A percentile compares a stretch with the other conserved stretches of the same genome.
These are phyloP conservation scores for Hestina assimilis DNA, from an alignment of 1,140 invertebrate genomes.

Conservation along the genomic window DNA sequence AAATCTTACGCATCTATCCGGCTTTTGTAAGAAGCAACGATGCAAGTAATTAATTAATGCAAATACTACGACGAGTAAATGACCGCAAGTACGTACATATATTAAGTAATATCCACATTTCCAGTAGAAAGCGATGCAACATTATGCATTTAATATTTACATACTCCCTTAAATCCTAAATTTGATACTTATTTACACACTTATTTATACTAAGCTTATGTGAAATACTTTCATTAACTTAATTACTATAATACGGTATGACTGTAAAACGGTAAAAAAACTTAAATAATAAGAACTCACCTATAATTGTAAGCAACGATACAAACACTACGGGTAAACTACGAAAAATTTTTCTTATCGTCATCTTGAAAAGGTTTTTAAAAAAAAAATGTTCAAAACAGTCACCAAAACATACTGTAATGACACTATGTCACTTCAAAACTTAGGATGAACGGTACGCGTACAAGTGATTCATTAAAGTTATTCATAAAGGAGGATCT, in stretches of 20 bases:
- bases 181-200: no score
- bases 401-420: conserved; percentile 49
- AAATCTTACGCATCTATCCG: background rate
- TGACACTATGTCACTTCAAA: conserved; percentile 8
- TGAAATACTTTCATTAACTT: no score
- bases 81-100: background rate
- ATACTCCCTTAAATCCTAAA: no score
- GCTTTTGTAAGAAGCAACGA: background rate
- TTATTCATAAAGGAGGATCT: conserved; percentile 26
- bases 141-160: background rate
- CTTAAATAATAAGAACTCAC: conserved; percentile 40
- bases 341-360: conserved; percentile 35
- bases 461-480: conserved; percentile 19
- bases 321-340: conserved; percentile 41
- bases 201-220: no score
- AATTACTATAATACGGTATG: no score
- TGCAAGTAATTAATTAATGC: background rate
- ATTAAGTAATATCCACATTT: background rate
- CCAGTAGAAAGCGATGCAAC: background rate
- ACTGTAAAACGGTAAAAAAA: no score
- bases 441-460: conserved; percentile 13
- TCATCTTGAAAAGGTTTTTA: conserved; percentile 43
- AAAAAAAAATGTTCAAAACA: conserved; percentile 22
- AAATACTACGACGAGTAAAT: background rate
- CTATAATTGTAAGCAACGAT: conserved; percentile 41